A percentile compares a stretch with the other conserved stretches of the same genome.
Conservation (phyloP, 2,888 invertebrate genomes). For the Drosophila paranaensis region DNA sequence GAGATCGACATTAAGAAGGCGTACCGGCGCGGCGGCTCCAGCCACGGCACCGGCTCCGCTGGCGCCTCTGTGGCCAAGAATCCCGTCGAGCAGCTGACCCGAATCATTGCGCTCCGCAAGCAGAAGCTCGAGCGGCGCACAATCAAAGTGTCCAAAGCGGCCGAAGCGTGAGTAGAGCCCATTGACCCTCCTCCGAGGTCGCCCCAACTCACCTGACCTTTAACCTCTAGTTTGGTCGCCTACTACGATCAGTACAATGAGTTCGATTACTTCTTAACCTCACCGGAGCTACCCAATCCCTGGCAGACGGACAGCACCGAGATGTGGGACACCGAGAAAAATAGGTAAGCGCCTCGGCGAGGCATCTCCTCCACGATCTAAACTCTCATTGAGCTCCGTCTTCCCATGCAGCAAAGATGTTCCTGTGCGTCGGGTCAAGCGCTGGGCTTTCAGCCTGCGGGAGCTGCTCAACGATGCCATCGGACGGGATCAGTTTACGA, state of each 20-base stretch:
- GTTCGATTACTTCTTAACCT: slow-evolving; percentile 97
- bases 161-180: slow-evolving; percentile 92
- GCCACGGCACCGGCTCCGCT: slow-evolving; percentile 85
- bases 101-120: slow-evolving; percentile 91
- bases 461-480: slow-evolving; percentile 97
- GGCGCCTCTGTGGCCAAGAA: slow-evolving; percentile 84
- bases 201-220: background rate
- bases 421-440: slow-evolving; percentile 95
- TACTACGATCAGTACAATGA: slow-evolving; percentile 98
- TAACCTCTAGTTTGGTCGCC: slow-evolving; percentile 89
- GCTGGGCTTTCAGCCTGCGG: slow-evolving; percentile 98
- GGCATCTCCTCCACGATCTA: background rate
- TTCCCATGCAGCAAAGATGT: slow-evolving; percentile 91
- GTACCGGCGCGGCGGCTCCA: slow-evolving; percentile 87
- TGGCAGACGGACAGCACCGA: slow-evolving; percentile 98
- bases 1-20: slow-evolving; percentile 99
- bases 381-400: background rate
- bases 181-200: too few relatives aligned
- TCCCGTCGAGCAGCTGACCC: slow-evolving; percentile 84
- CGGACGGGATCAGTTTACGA: slow-evolving; percentile 97
- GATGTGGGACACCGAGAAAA: slow-evolving; percentile 98
- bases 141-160: slow-evolving; percentile 96
- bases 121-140: slow-evolving; percentile 94
- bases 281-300: slow-evolving; percentile 97
- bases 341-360: slow-evolving; percentile 87